Percentiles rank a stretch among this genome's conserved stretches.
phyloP scores from a whole-genome alignment of 2,888 invertebrate genomes.

The Polymixis lichenea region DNA sequence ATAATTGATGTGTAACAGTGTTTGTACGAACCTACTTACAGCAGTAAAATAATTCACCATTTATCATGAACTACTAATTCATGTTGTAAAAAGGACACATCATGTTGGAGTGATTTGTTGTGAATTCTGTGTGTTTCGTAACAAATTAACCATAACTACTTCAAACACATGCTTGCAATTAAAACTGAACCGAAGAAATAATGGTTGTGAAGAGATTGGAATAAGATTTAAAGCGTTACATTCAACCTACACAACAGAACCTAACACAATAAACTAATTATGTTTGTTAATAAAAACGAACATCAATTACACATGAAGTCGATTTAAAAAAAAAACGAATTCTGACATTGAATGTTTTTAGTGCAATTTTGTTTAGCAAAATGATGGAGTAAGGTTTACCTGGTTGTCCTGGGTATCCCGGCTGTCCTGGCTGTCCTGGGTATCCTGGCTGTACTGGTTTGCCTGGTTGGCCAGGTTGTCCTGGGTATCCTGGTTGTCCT shows the following conservation, averaged over 20 bases:
- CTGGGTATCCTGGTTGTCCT: constrained; percentile 65
- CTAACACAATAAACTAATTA: too few relatives aligned
- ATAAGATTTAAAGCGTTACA: neutral
- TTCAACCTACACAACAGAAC: too few relatives aligned
- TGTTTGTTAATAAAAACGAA: too few relatives aligned
- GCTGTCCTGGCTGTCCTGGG: constrained; percentile 47
- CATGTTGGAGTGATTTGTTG: neutral
- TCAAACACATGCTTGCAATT: neutral
- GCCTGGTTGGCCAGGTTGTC: constrained; percentile 58
- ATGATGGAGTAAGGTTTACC: neutral
- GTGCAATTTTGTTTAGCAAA: neutral
- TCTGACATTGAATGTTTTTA: neutral
- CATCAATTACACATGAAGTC: neutral
- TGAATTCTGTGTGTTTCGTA: neutral
- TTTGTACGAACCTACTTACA: too few relatives aligned
- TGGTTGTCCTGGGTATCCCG: constrained; percentile 49
- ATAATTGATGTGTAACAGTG: too few relatives aligned
- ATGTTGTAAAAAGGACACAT: neutral
- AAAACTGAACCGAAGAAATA: neutral
- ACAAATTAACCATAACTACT: neutral
- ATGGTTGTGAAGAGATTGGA: neutral
- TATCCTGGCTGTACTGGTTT: constrained; percentile 62
- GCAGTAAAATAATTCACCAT: too few relatives aligned
- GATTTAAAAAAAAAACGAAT: neutral
- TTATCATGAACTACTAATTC: neutral